These are phyloP conservation scores for Siniperca obscura DNA, from an alignment of 2,797 vertebrate genomes.

Conservation along the genomic window DNA sequence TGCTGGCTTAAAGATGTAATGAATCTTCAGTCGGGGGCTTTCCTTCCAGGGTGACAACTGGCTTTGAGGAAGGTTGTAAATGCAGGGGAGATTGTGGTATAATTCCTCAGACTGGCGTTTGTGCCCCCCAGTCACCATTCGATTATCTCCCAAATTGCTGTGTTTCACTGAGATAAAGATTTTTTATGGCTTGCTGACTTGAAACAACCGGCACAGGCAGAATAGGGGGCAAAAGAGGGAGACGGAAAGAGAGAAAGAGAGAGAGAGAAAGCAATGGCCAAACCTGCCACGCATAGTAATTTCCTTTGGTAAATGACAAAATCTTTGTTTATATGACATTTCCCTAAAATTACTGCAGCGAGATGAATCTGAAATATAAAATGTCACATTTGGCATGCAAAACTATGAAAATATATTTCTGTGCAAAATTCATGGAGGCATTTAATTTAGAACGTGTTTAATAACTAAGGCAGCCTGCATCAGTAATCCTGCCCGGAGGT, in stretches of 20 bases:
- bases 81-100: constrained; percentile 99
- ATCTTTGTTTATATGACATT: constrained; percentile 99
- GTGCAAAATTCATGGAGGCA: constrained; percentile 99
- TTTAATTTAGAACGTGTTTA: constrained; percentile 99
- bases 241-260: constrained; percentile 66
- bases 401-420: constrained; percentile 99
- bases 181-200: constrained; percentile 99
- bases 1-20: constrained; percentile 94
- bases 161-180: constrained; percentile 99
- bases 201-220: constrained; percentile 96
- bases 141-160: constrained; percentile 99
- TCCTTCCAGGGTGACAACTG: constrained; percentile 93
- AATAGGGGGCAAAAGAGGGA: constrained; percentile 80
- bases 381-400: constrained; percentile 99
- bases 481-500: constrained; percentile 99
- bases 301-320: constrained; percentile 99
- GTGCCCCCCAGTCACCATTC: constrained; percentile 99
- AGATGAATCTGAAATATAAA: constrained; percentile 99
- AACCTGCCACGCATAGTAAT: constrained; percentile 98
- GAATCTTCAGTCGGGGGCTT: constrained; percentile 93
- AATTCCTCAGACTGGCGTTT: constrained; percentile 99
- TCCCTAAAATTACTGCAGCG: constrained; percentile 94
- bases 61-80: constrained; percentile 99
- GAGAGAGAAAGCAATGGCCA: constrained; percentile 87
- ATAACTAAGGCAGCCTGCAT: constrained; percentile 98